These are phyloP conservation scores for Nesidiocoris tenuis DNA, from an alignment of 2,888 invertebrate genomes.

Conservation along the genomic window DNA sequence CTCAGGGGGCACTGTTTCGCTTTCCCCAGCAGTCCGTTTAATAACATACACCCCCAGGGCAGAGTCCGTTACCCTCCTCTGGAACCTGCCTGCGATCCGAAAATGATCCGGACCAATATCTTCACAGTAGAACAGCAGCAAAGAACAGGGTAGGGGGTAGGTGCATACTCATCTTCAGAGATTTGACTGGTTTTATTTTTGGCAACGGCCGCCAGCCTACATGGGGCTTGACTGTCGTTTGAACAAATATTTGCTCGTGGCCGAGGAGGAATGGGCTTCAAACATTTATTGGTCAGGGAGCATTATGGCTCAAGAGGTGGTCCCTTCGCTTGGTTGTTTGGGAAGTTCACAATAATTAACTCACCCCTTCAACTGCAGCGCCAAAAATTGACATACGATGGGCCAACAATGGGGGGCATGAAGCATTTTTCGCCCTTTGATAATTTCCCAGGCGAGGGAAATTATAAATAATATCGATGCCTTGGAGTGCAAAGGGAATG, in stretches of 20 bases:
- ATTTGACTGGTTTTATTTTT: background rate
- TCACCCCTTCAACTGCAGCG: no score
- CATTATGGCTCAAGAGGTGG: background rate
- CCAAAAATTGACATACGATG: no score
- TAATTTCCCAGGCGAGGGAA: no score
- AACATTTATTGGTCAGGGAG: background rate
- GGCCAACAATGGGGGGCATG: no score
- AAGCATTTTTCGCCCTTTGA: no score
- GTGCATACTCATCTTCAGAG: background rate
- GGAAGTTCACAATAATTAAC: no score
- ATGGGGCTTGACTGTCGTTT: background rate
- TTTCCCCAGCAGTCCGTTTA: background rate
- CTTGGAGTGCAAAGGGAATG: no score
- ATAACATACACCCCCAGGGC: background rate
- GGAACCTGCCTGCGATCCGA: background rate
- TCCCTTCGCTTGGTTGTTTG: background rate
- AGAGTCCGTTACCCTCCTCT: background rate
- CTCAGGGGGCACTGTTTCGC: background rate
- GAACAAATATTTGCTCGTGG: background rate
- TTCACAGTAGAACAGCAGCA: background rate
- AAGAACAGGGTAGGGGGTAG: background rate
- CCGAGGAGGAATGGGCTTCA: background rate
- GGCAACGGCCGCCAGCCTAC: background rate
- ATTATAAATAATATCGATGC: no score
- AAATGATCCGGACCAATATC: background rate